Evolutionary conservation across 2,797 vertebrate species (phyloP), one percentile per base, ranked within the genome.

Genomic region (Rhinophrynus dorsalis): DNA sequence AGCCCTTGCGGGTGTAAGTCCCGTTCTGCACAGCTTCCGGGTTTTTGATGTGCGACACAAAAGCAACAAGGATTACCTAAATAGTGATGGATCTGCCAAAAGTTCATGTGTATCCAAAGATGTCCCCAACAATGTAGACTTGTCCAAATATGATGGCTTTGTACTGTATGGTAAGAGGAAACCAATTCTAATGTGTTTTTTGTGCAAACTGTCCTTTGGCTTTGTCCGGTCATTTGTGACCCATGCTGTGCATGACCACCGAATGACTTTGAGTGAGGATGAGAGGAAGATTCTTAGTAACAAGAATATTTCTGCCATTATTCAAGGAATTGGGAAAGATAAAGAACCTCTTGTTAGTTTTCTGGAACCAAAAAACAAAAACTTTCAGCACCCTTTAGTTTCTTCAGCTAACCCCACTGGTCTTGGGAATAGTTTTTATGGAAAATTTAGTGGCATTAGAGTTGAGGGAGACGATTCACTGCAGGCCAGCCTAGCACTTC

Each of bases 41-140:
- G 97, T 99, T 84, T 99, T 99, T 48, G 97, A 99, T 85, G 97
- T 99, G 93, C 95, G 96, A 90, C 97, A 99, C 93, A 97, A 96
- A 96, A 99, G 94, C 94, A 96, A 95, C 97, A 97, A 97, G 94
- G 97, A 99, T 97, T 99, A 99, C 92, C 94, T 99, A 83, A 99
- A 99, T 92, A 99, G 95, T 67, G 97, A 99, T 79, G 97, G 97
- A 90, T 99, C 97, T 92, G 97, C 97, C 94, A 99, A 96, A 95
- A 99, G 96, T 93, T 99, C 97, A 89, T 98, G 94, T 84, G 95
- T 99, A 93, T 97, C 97, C 97, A 99, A 99, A 99, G 97, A 99
- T 98, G 96, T 98, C 90, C 96, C 97, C 84, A 98, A 98, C 92
- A 98, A 98, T 84, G 96, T 99, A 93, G 97, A 99, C 94, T 95